These are phyloP conservation scores for Chrysotoxum bicinctum DNA, from an alignment of 2,888 invertebrate species.

Conservation along the genomic window DNA sequence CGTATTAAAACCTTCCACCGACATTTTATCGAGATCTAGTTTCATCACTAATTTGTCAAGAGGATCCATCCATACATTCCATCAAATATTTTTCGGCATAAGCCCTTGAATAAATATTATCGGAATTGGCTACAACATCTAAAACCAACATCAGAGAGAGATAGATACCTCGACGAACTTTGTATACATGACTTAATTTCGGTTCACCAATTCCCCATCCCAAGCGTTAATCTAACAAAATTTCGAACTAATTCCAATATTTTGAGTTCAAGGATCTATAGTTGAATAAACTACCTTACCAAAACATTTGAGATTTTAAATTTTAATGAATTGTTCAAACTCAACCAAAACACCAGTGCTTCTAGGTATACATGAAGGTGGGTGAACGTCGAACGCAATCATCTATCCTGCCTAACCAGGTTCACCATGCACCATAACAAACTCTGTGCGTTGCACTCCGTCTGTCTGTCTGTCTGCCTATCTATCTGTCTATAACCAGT, in stretches of 20 bases:
- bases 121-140: neutral
- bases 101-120: neutral
- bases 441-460: neutral
- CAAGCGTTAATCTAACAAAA: neutral
- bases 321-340: constrained; percentile 30
- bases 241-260: constrained; percentile 19
- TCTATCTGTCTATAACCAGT: constrained; percentile 33
- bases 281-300: constrained; percentile 7
- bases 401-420: neutral
- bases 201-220: constrained; percentile 10
- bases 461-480: neutral
- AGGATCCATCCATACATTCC: no score
- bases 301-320: constrained; percentile 33
- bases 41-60: no score
- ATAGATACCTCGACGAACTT: neutral
- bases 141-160: neutral
- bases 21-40: no score
- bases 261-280: neutral
- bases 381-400: constrained; percentile 5
- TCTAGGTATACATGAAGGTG: no score
- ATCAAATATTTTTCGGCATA: neutral
- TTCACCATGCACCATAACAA: constrained; percentile 1
- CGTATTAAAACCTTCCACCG: no score
- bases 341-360: neutral
- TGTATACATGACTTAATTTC: constrained; percentile 1